These are phyloP conservation scores for Drosophila pseudotakahashii DNA, from an alignment of 2,888 invertebrate genomes.

Conservation along the genomic window DNA sequence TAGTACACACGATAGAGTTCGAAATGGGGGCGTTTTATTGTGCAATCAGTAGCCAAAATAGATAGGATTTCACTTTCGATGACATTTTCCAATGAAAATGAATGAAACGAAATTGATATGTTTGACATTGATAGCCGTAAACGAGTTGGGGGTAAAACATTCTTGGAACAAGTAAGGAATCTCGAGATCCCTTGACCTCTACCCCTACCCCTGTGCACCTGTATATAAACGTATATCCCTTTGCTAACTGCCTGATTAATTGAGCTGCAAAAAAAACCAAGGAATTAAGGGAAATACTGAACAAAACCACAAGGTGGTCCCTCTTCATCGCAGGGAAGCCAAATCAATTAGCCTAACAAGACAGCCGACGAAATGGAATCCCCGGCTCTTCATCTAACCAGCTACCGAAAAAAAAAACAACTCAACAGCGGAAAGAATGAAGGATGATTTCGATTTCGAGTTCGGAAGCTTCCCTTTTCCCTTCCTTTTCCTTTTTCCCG, in stretches of 20 bases:
- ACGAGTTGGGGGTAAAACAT: conserved; percentile 6
- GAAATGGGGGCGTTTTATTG: conserved; percentile 73
- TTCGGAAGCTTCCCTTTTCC: conserved; percentile 25
- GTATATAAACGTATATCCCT: conserved; percentile 37
- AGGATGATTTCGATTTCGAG: conserved; percentile 23
- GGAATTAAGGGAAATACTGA: conserved; percentile 58
- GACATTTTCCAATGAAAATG: conserved; percentile 69
- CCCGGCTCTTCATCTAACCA: conserved; percentile 33
- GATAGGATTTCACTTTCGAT: conserved; percentile 68
- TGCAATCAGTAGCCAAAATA: conserved; percentile 76
- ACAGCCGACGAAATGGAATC: conserved; percentile 58
- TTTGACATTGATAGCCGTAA: conserved; percentile 50
- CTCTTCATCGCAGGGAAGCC: conserved; percentile 36
- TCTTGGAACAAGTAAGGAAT: conserved; percentile 17
- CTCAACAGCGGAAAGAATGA: conserved; percentile 1
- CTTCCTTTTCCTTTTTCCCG: conserved; percentile 4
- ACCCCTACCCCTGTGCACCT: conserved; percentile 54
- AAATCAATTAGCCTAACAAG: conserved; percentile 83
- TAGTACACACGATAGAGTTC: neutral
- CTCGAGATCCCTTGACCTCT: conserved; percentile 42
- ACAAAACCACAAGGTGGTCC: conserved; percentile 70
- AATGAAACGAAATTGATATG: conserved; percentile 69
- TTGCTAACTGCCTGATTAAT: conserved; percentile 65
- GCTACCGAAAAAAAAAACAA: conserved; percentile 34
- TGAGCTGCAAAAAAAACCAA: conserved; percentile 56